Evolutionary conservation across 1,140 invertebrate species (phyloP).

Genomic region (Pemphigus obesinymphae): DNA sequence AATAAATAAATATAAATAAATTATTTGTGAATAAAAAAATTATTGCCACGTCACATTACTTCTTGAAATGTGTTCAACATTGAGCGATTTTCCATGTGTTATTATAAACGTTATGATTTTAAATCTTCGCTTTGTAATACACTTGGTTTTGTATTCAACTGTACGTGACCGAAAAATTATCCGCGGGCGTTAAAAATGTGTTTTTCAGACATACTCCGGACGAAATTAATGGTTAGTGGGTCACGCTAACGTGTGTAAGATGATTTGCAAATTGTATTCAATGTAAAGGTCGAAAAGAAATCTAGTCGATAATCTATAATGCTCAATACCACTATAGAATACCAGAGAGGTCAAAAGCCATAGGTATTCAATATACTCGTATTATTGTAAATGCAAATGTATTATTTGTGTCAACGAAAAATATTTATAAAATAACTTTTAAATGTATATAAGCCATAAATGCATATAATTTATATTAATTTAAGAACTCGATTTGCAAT

Average conservation of each 20-base stretch:
- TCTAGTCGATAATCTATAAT: not conserved
- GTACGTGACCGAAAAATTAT: not conserved
- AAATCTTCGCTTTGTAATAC: not conserved
- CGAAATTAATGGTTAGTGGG: not conserved
- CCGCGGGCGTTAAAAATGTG: not conserved
- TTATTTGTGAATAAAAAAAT: not conserved
- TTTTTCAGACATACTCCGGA: not conserved
- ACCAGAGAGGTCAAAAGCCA: not conserved
- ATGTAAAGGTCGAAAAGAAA: slow-evolving; percentile 21
- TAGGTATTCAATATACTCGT: not conserved
- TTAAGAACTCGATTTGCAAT: not conserved
- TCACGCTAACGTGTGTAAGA: not conserved
- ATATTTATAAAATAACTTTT: no score
- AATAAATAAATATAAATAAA: not conserved
- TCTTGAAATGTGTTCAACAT: not conserved
- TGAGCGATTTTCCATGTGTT: not conserved
- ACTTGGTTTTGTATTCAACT: not conserved
- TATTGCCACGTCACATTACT: not conserved
- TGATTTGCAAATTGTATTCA: slow-evolving; percentile 14
- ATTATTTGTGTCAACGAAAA: no score
- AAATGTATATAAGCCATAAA: no score
- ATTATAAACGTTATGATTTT: not conserved
- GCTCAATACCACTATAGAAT: not conserved
- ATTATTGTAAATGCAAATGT: no score
- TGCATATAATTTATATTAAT: not conserved